phyloP scores from a whole-genome alignment of 2,888 invertebrate species.

The Syritta pipiens region DNA sequence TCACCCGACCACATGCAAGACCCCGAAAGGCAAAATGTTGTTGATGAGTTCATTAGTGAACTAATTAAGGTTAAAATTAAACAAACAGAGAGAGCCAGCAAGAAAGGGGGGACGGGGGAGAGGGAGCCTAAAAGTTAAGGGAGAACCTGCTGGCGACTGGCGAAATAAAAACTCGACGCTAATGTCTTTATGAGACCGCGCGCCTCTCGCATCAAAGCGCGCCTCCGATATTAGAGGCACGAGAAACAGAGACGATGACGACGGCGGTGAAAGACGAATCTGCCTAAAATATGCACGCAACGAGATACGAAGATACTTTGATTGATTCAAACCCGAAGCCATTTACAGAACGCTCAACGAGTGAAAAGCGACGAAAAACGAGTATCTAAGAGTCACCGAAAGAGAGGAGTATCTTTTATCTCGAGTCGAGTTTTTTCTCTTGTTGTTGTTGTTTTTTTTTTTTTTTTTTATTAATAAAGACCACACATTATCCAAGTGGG shows the following conservation, averaged over 20 bases:
- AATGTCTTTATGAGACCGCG: slow-evolving; percentile 61
- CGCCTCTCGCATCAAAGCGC: slow-evolving; percentile 47
- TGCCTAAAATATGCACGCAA: slow-evolving; percentile 55
- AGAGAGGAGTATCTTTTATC: slow-evolving; percentile 46
- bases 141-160: slow-evolving; percentile 18
- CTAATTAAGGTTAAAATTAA: slow-evolving; percentile 78
- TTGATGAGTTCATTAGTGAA: slow-evolving; percentile 78
- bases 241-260: neutral
- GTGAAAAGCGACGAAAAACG: slow-evolving; percentile 12
- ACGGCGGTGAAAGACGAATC: too few relatives aligned
- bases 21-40: slow-evolving; percentile 60
- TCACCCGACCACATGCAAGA: neutral
- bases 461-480: slow-evolving; percentile 78
- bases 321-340: too few relatives aligned
- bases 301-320: slow-evolving; percentile 48
- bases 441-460: slow-evolving; percentile 4
- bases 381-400: slow-evolving; percentile 38
- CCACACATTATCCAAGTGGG: slow-evolving; percentile 79
- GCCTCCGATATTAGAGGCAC: slow-evolving; percentile 16
- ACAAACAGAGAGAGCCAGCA: too few relatives aligned
- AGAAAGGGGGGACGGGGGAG: too few relatives aligned
- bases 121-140: slow-evolving; percentile 69
- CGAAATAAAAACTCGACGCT: slow-evolving; percentile 24
- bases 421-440: slow-evolving; percentile 23
- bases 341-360: too few relatives aligned